Conservation (phyloP, 2,113 vertebrate species). For the Plecturocebus donacophilus region DNA sequence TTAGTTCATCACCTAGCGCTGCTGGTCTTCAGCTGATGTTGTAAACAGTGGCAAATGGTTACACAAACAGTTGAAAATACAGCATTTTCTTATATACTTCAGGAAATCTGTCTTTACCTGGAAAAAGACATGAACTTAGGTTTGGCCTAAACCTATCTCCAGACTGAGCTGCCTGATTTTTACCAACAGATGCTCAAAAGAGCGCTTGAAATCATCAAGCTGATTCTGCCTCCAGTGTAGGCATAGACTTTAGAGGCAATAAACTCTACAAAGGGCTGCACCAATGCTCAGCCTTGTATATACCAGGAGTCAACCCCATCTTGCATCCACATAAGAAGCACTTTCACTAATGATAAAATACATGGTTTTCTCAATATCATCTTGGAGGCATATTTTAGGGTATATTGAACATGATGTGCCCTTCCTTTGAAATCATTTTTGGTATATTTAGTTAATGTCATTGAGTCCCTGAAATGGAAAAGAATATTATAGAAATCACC, state of each 20-base stretch:
- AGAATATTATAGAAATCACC: background rate
- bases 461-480: background rate
- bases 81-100: background rate
- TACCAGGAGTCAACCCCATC: background rate
- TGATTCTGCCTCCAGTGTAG: background rate
- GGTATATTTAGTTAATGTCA: background rate
- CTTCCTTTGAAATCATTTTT: background rate
- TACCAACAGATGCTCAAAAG: background rate
- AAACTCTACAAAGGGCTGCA: background rate
- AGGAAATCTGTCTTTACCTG: background rate
- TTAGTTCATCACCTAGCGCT: background rate
- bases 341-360: background rate
- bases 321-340: background rate
- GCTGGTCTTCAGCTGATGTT: background rate
- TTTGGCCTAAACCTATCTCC: background rate
- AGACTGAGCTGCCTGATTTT: background rate
- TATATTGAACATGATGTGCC: background rate
- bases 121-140: background rate
- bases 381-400: background rate
- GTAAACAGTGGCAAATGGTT: background rate
- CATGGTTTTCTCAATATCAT: background rate
- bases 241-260: background rate
- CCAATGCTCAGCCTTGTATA: background rate
- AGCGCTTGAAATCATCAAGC: background rate
- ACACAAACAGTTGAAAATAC: background rate